Base-by-base conservation (phyloP, 92 coral and sea anemone species). In the Phymanthus crucifer region DNA sequence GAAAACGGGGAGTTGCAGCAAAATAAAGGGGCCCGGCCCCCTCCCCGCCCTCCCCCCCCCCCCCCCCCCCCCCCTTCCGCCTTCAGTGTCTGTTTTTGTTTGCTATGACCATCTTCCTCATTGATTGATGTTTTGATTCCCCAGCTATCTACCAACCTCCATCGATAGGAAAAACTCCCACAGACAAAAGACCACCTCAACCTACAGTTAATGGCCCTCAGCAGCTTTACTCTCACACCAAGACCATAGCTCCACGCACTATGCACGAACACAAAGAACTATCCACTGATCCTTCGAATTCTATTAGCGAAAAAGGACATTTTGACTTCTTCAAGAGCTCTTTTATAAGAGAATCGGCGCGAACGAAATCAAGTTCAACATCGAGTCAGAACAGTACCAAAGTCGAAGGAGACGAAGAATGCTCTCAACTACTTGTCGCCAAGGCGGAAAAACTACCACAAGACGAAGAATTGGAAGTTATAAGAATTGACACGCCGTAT, bases 391-490 rank as follows among this genome's bases (percentile, higher is more conserved):
- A 36, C 24, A 77, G 47, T 8, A 8, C 36, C 18, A 21, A 11
- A 32, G 24, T 8, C 18, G 68, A 72, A 3, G 18, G 48, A 18
- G 45, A 38, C 21, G 71, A 32, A 71, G 77, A 71, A 32, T 24
- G 50, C 6, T 52, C 75, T 19, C 84, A 52, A 4, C 71, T 80
- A 1, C 78, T 80, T 1, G 84, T 80, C 2, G 84, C 84, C 4
- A 71, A 64, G 36, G 86, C 77, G 9, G 86, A 82, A 32, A 82
- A 82, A 33, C 86, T 82, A 6, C 27, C 72, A 5, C 86, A 82
- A 66, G 86, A 82, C 71, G 80, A 82, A 29, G 86, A 82, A 35
- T 52, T 82, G 6, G 86, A 73, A 47, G 84, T 80, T 1, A 52
- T 80, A 34, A 21, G 84, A 27, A 77, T 77, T n/a, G 73, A 77